These are phyloP conservation scores for Microplitis deprimator DNA, from an alignment of 2,888 invertebrate species.

Conservation along the genomic window DNA sequence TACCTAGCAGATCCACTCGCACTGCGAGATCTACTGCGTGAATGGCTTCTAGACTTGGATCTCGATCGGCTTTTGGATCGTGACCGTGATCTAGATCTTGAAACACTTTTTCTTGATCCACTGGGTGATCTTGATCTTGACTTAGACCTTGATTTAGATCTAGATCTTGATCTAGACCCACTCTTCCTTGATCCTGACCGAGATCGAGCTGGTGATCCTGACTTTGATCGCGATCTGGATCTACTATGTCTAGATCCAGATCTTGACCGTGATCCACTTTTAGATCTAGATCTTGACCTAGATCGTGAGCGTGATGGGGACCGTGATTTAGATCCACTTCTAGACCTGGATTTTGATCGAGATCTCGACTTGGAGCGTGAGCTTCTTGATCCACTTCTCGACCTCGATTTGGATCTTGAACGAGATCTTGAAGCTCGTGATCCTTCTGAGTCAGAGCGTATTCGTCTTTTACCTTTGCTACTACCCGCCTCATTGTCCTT, in stretches of 20 bases:
- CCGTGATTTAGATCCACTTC: slow-evolving; percentile 69
- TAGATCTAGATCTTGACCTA: slow-evolving; percentile 60
- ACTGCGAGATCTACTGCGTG: slow-evolving; percentile 62
- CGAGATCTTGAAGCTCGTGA: slow-evolving; percentile 68
- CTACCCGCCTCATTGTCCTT: slow-evolving; percentile 73
- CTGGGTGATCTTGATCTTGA: slow-evolving; percentile 63
- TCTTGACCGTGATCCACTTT: slow-evolving; percentile 60
- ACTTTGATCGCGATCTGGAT: slow-evolving; percentile 58
- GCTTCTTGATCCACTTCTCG: slow-evolving; percentile 67
- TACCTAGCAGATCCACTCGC: slow-evolving; percentile 64
- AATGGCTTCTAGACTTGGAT: slow-evolving; percentile 55
- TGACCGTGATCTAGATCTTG: slow-evolving; percentile 55
- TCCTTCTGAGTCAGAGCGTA: slow-evolving; percentile 77
- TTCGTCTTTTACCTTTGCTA: slow-evolving; percentile 74
- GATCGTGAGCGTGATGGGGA: slow-evolving; percentile 58
- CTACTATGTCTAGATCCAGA: slow-evolving; percentile 65
- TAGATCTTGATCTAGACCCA: slow-evolving; percentile 43
- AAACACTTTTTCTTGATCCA: slow-evolving; percentile 68
- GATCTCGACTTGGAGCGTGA: slow-evolving; percentile 50
- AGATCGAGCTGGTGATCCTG: slow-evolving; percentile 61
- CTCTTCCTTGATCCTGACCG: slow-evolving; percentile 50
- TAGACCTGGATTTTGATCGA: slow-evolving; percentile 67
- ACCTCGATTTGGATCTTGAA: slow-evolving; percentile 64
- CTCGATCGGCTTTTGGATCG: slow-evolving; percentile 49
- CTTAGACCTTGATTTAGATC: slow-evolving; percentile 48